Base-by-base conservation (phyloP, 37 sponge, comb jelly and placozoan genomes). In the Eunapius fragilis region DNA sequence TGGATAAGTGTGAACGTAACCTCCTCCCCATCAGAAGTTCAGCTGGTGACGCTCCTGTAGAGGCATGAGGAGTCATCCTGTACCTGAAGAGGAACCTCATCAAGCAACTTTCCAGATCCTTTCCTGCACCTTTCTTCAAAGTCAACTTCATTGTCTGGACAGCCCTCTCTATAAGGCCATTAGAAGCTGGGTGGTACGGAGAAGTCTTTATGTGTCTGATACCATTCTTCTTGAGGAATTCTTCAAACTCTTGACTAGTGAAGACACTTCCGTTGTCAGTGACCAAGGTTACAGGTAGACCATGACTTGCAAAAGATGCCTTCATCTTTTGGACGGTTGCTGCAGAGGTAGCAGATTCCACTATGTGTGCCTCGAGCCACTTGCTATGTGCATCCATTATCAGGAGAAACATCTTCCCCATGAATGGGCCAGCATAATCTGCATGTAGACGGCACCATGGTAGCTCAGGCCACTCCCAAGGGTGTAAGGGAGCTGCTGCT, bases 91-190 rank as follows among this genome's bases (percentile, higher is more conserved):
- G 83, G 33, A 82, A 82, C 30, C 72, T 31, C 26, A 34, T 24
- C 34, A 82, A 31, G 27, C 72, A 71, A 19, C 33, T 71, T 24
- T 71, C 38, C 35, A 82, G 13, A 26, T 71, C 25, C 33, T 34
- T 67, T 70, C 28, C 71, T 35, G 37, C 27, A 24, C n/a, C 25
- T 30, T 37, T 33, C 72, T 35, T 70, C 83, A 82, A 31, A 19
- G 37, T 45, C n/a, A 30, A n/a, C 73, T 82, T 82, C 34, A 82
- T 71, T n/a, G 83, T 82, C 72, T 70, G 83, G 24, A 82, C 71
- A 24, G 80, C 80, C 80, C 80, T 47, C 69, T 80, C 80, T 11
- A 35, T 36, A 35, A 45, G 37, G 34, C 78, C 78, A 35, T 77
- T 77, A 27, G 78, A 77, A 36, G 78, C 37, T 36, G 78, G 78